phyloP scores from a whole-genome alignment of 1,140 invertebrate species.

The Heterodera carotae region DNA sequence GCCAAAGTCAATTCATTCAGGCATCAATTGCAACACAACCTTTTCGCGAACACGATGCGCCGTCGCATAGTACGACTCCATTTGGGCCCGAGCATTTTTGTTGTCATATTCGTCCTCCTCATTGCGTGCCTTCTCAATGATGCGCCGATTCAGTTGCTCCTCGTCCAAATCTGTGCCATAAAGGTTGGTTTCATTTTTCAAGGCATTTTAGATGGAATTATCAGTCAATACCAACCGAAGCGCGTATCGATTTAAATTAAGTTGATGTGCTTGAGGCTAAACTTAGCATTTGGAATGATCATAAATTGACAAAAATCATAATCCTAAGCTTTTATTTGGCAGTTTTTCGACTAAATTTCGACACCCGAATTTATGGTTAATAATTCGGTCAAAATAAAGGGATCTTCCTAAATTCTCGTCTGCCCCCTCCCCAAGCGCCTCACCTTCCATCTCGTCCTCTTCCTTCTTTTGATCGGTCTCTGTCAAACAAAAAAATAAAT shows the following conservation, averaged over 20 bases:
- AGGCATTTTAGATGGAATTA: no score
- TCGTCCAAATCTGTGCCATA: slow-evolving; percentile 56
- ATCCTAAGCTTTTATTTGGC: no score
- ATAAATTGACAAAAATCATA: neutral
- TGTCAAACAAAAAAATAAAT: no score
- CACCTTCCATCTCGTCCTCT: slow-evolving; percentile 67
- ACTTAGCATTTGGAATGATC: no score
- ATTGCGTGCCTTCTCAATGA: slow-evolving; percentile 63
- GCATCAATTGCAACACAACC: neutral
- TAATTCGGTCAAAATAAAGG: neutral
- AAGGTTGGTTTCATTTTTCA: no score
- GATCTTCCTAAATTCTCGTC: neutral
- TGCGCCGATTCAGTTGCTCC: slow-evolving; percentile 59
- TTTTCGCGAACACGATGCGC: slow-evolving; percentile 69
- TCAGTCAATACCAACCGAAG: neutral
- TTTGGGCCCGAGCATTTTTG: slow-evolving; percentile 64
- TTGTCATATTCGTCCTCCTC: slow-evolving; percentile 71
- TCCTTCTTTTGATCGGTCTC: slow-evolving; percentile 57
- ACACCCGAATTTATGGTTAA: no score
- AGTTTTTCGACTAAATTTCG: no score
- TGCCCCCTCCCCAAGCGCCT: neutral
- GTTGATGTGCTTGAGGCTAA: no score
- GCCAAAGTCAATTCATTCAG: no score
- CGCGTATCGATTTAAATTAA: neutral
- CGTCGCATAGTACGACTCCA: slow-evolving; percentile 68